A percentile compares a stretch with the other conserved stretches of the same genome.
Evolutionary conservation across 2,113 vertebrate genomes (phyloP).

Genomic region (Catagonus wagneri): DNA sequence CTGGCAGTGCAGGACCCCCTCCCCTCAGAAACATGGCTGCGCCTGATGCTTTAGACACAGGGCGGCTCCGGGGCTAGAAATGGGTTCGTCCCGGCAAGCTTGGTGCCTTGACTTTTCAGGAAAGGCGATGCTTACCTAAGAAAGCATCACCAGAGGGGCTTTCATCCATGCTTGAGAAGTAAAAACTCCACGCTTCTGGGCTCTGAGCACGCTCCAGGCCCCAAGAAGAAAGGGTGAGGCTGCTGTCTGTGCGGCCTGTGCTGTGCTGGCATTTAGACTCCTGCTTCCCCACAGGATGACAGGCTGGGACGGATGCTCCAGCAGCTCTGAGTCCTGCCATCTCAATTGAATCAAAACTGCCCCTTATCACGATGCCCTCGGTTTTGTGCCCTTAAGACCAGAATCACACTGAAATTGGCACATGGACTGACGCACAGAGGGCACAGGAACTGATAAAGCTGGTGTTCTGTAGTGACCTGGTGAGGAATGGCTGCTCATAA

Average conservation of each 20-base stretch:
- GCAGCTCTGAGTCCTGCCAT: background rate
- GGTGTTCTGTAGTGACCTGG: conserved; percentile 69
- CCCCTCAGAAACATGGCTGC: background rate
- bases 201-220: background rate
- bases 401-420: conserved; percentile 65
- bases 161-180: background rate
- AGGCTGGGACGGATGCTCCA: conserved; percentile 53
- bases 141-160: background rate
- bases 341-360: conserved; percentile 62
- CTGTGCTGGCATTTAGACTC: conserved; percentile 71
- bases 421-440: background rate
- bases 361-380: conserved; percentile 64
- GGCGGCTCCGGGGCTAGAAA: rapidly evolving
- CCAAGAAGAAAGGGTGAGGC: background rate
- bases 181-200: background rate
- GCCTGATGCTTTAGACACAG: background rate
- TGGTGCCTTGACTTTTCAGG: background rate
- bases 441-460: conserved; percentile 51
- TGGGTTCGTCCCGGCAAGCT: background rate
- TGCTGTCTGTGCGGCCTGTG: background rate
- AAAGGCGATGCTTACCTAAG: background rate
- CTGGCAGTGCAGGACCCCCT: background rate
- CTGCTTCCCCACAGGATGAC: background rate
- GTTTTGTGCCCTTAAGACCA: conserved; percentile 75
- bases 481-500: conserved; percentile 81